phyloP scores from a whole-genome alignment of 2,797 vertebrate species.

The Chanos chanos region DNA sequence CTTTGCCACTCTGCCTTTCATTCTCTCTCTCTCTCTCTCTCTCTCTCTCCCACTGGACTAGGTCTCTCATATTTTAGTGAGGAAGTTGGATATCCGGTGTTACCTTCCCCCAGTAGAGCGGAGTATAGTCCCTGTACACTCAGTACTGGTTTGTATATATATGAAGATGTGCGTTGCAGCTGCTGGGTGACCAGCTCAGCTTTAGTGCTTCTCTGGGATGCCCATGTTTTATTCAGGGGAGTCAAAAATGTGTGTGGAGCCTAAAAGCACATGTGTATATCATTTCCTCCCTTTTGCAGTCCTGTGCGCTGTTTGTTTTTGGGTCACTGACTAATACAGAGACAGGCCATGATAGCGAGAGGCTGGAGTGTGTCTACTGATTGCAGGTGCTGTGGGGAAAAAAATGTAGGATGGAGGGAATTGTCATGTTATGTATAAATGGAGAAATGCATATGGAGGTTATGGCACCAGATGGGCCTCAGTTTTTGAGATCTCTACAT shows the following conservation, averaged over 20 bases:
- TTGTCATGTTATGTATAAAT: slow-evolving; percentile 13
- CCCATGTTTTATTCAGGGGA: slow-evolving; percentile 62
- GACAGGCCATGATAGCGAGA: slow-evolving; percentile 34
- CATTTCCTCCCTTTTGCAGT: slow-evolving; percentile 36
- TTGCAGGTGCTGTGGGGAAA: slow-evolving; percentile 18
- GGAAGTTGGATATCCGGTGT: too few relatives aligned
- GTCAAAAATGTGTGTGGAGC: slow-evolving; percentile 32
- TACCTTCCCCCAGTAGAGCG: too few relatives aligned
- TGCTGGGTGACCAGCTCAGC: slow-evolving; percentile 21
- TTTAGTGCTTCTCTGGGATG: slow-evolving; percentile 30
- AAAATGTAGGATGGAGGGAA: not conserved
- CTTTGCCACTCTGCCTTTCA: too few relatives aligned
- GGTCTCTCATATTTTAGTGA: too few relatives aligned
- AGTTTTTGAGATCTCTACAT: slow-evolving; percentile 4
- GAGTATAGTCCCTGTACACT: too few relatives aligned
- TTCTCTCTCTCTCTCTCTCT: too few relatives aligned
- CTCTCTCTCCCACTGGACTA: too few relatives aligned
- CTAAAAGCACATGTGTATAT: slow-evolving; percentile 47
- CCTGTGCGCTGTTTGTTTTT: slow-evolving; percentile 34
- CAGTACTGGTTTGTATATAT: too few relatives aligned
- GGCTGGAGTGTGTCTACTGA: not conserved
- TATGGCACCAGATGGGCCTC: not conserved
- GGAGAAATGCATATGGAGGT: slow-evolving; percentile 13
- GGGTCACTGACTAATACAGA: slow-evolving; percentile 55
- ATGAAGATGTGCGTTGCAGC: slow-evolving; percentile 6